Conservation (phyloP, 2,888 invertebrate genomes). For the Conomelus anceps region DNA sequence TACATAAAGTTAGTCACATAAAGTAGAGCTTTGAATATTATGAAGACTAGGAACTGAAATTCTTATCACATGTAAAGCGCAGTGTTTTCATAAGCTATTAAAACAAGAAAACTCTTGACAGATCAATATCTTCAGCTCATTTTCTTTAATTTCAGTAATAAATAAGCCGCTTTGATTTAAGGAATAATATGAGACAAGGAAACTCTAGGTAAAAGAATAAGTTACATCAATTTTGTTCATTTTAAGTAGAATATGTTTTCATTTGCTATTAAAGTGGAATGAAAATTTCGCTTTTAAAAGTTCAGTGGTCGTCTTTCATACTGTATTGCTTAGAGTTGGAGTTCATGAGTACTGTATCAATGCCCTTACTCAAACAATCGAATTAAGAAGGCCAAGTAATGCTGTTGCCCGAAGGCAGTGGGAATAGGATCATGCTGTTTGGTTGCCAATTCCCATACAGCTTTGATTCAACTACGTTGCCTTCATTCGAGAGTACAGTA, state of each 20-base stretch:
- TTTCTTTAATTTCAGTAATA: no score
- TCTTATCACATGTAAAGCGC: neutral
- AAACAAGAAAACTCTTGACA: neutral
- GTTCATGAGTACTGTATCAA: neutral
- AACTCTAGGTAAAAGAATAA: neutral
- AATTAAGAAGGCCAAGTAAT: neutral
- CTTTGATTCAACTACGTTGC: neutral
- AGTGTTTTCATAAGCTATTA: neutral
- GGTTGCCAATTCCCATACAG: neutral
- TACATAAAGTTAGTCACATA: no score
- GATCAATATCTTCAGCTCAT: neutral
- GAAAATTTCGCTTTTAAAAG: neutral
- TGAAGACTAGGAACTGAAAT: no score
- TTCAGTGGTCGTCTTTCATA: neutral
- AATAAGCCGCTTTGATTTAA: no score
- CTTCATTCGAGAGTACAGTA: neutral
- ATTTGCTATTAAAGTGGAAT: neutral
- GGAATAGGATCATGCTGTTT: neutral
- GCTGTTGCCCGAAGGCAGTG: neutral
- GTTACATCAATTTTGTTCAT: neutral
- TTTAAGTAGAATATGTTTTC: neutral
- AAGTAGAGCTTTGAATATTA: no score
- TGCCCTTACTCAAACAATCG: neutral
- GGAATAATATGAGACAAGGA: no score
- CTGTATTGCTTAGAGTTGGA: neutral